Evolutionary conservation across 2,888 invertebrate species (phyloP), one percentile per base, ranked within the genome.

Genomic region (Balanococcus diminutus): DNA sequence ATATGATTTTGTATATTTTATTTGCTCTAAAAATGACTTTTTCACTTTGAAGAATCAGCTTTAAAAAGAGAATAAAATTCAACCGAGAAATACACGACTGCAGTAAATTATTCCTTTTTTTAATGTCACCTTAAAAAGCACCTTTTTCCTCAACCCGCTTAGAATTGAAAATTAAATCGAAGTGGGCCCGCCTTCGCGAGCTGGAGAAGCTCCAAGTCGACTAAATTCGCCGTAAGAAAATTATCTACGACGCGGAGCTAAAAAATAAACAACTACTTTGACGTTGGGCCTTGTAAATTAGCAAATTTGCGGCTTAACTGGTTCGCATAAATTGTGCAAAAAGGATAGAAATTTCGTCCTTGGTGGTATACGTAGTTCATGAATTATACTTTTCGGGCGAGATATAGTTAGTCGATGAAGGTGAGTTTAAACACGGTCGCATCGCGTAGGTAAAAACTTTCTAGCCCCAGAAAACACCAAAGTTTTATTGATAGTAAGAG

Each of bases 261-360:
- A 67, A 67, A 67, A 67, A 67, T 67, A 67, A 67, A 67, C 67
- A 67, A 67, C 56, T 22, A 56, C 67, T 67, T 67, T 67, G 67
- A 67, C 31, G 67, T 67, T 16, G 56, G 28, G 28, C 67, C 16
- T 67, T 67, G 67, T 67, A 67, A 67, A 67, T 67, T 67, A 28
- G 67, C 67, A 67, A 67, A 67, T 67, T 67, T 28, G 67, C 67
- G 67, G 56, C 28, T 67, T 67, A 67, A 67, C 67, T 67, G 28
- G 67, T 67, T 67, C 67, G 67, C 67, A 67, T 67, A 67, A 67
- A 67, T 67, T 67, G 67, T 28, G 14, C 25, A 28, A 67, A 67
- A 67, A 67, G 67, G 67, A 6, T 67, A 19, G 67, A 67, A 28
- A 67, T 31, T 67, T 67, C 28, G 67, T 67, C 28, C 28, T 25